Conservation (phyloP, 1,140 invertebrate genomes). For the Brachionus paranguensis region DNA sequence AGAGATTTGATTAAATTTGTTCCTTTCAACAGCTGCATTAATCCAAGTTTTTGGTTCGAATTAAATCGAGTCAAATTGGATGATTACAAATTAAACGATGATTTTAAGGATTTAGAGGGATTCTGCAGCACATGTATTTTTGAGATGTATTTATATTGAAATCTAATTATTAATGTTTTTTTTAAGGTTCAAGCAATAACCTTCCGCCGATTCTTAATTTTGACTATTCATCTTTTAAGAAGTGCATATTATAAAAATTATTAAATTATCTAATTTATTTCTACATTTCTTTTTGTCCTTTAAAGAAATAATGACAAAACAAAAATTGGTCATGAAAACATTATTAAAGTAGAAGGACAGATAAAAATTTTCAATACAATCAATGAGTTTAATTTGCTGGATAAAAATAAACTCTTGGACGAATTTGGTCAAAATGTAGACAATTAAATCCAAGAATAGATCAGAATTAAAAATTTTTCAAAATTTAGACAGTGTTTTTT, state of each 20-base stretch:
- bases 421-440: background rate
- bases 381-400: conserved; percentile 25
- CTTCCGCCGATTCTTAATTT: conserved; percentile 32
- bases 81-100: conserved; percentile 20
- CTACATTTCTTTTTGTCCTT: background rate
- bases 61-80: conserved; percentile 29
- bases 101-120: conserved; percentile 22
- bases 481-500: background rate
- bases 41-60: conserved; percentile 40
- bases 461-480: background rate
- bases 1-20: conserved; percentile 31
- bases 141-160: background rate
- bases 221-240: conserved; percentile 25
- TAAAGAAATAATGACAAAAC: background rate
- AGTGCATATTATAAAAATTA: background rate
- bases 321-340: background rate
- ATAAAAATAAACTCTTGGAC: conserved; percentile 32
- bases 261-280: background rate
- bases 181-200: conserved; percentile 17
- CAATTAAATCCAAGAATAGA: background rate
- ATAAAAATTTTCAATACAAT: conserved; percentile 36
- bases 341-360: background rate
- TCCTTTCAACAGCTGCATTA: conserved; percentile 13
- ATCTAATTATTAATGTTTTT: no score
- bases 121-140: conserved; percentile 6